phyloP scores from a whole-genome alignment of 2,888 invertebrate genomes.

The Sphaeridia pumilis region DNA sequence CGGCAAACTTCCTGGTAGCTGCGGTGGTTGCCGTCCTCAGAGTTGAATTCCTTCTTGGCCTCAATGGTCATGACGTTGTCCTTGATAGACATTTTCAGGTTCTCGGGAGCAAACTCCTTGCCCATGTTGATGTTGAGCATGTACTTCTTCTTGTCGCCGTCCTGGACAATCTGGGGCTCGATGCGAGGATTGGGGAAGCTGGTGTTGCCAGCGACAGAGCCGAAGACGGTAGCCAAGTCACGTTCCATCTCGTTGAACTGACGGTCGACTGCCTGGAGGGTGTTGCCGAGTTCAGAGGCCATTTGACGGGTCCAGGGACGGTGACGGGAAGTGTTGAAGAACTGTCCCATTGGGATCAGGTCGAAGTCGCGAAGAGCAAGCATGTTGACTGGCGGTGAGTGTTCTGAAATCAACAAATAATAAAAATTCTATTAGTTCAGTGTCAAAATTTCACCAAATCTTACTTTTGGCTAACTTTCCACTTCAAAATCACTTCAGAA shows the following conservation, averaged over 20 bases:
- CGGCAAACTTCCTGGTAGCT: conserved; percentile 35
- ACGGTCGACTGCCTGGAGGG: conserved; percentile 19
- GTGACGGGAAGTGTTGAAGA: background rate
- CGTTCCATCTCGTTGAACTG: conserved; percentile 21
- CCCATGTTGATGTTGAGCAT: conserved; percentile 33
- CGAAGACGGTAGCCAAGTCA: conserved; percentile 17
- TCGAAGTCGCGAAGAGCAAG: conserved; percentile 1
- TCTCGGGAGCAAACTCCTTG: conserved; percentile 35
- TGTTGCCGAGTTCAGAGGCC: conserved; percentile 6
- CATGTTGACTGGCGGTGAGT: too few relatives aligned
- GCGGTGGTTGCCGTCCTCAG: conserved; percentile 18
- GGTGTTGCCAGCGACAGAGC: background rate
- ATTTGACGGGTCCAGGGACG: conserved; percentile 4
- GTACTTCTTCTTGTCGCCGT: conserved; percentile 23
- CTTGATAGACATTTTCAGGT: conserved; percentile 34
- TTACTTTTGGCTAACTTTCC: too few relatives aligned
- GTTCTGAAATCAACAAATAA: too few relatives aligned
- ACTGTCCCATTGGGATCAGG: background rate
- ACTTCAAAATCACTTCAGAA: too few relatives aligned
- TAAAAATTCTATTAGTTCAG: too few relatives aligned
- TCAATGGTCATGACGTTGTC: conserved; percentile 13
- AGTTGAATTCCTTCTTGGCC: conserved; percentile 12
- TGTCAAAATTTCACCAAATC: too few relatives aligned
- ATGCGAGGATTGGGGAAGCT: background rate
- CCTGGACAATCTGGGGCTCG: conserved; percentile 12